A percentile compares a stretch with the other conserved stretches of the same genome.
Evolutionary conservation across 2,888 invertebrate species (phyloP).

Genomic region (Drosophila phalerata): DNA sequence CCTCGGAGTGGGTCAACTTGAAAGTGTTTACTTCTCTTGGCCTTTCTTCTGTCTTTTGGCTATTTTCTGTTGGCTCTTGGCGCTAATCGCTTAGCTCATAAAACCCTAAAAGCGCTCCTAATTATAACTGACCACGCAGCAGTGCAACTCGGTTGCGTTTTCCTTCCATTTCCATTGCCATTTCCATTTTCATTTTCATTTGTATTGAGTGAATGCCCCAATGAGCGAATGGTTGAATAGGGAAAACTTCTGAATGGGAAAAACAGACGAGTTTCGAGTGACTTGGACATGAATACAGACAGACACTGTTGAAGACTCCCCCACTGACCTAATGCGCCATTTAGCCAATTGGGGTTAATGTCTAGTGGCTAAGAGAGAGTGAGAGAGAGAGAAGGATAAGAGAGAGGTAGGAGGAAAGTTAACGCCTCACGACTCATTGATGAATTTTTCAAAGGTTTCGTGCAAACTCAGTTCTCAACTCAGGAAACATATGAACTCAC

Average conservation of each 20-base stretch:
- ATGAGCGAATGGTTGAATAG: slow-evolving; percentile 52
- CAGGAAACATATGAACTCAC: slow-evolving; percentile 62
- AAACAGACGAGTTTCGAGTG: slow-evolving; percentile 22
- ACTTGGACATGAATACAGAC: slow-evolving; percentile 45
- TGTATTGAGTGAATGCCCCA: slow-evolving; percentile 34
- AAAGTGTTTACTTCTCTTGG: slow-evolving; percentile 51
- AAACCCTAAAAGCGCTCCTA: slow-evolving; percentile 67
- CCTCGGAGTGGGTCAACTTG: slow-evolving; percentile 52
- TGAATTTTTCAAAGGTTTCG: slow-evolving; percentile 75
- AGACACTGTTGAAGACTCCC: slow-evolving; percentile 40
- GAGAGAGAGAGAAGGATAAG: neutral
- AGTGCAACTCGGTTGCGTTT: slow-evolving; percentile 68
- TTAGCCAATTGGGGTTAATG: slow-evolving; percentile 82
- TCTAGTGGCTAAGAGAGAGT: slow-evolving; percentile 40
- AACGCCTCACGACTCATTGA: slow-evolving; percentile 58
- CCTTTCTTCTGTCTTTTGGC: slow-evolving; percentile 32
- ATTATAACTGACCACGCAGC: slow-evolving; percentile 83
- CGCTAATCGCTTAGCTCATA: slow-evolving; percentile 73
- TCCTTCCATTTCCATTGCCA: slow-evolving; percentile 33
- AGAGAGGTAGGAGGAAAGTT: neutral
- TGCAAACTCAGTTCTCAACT: slow-evolving; percentile 35
- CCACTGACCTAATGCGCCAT: slow-evolving; percentile 84
- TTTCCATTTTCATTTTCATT: slow-evolving; percentile 36
- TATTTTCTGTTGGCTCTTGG: slow-evolving; percentile 31
- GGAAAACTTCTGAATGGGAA: slow-evolving; percentile 56